Evolutionary conservation across 2,888 invertebrate species (phyloP).

Genomic region (Meteorus cinctellus): DNA sequence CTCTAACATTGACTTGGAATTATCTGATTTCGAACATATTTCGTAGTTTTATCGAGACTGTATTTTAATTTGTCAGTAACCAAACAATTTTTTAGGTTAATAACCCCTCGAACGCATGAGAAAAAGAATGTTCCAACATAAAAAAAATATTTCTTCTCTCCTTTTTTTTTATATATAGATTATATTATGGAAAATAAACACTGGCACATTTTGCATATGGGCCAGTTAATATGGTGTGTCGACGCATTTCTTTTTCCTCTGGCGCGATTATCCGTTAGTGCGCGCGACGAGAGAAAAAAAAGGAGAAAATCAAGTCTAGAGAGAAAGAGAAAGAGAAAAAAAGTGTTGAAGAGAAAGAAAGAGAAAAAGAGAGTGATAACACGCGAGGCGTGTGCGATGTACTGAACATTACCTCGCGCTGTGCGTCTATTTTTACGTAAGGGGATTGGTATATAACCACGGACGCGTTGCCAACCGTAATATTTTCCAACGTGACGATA

Average conservation of each 20-base stretch:
- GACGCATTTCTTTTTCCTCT: conserved; percentile 42
- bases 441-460: conserved; percentile 43
- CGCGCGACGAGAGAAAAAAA: conserved; percentile 62
- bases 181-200: conserved; percentile 24
- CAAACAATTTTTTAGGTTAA: too few species aligned
- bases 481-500: conserved; percentile 40
- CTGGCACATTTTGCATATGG: conserved; percentile 19
- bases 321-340: conserved; percentile 62
- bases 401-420: conserved; percentile 54
- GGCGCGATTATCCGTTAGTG: conserved; percentile 49
- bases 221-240: conserved; percentile 32
- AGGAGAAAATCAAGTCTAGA: conserved; percentile 31
- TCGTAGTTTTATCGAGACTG: not conserved
- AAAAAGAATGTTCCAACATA: not conserved
- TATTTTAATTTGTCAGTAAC: too few species aligned
- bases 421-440: conserved; percentile 67
- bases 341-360: conserved; percentile 37
- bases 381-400: conserved; percentile 75
- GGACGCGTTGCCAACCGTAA: conserved; percentile 59
- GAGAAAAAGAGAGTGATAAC: conserved; percentile 73
- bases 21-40: not conserved
- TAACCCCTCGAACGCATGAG: not conserved
- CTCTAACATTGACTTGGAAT: not conserved
- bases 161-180: not conserved
- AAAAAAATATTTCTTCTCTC: not conserved